Evolutionary conservation across 2,113 vertebrate genomes (phyloP).

Genomic region (Rana temporaria): DNA sequence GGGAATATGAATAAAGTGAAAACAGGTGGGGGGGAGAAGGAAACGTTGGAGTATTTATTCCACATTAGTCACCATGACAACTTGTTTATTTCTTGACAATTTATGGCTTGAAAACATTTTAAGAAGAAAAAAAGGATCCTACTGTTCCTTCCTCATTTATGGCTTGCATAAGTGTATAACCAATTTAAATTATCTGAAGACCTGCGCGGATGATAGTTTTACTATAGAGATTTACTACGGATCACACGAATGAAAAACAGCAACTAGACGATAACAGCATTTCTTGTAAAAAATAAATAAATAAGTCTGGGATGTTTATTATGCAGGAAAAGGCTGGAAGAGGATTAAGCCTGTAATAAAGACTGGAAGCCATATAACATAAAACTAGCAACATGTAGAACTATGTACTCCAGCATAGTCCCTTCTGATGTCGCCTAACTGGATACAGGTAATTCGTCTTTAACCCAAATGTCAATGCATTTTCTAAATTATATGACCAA

Average conservation of each 20-base stretch:
- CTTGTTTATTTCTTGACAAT: constrained; percentile 29
- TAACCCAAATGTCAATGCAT: too few relatives aligned
- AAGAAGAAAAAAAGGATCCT: constrained; percentile 25
- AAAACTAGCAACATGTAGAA: too few relatives aligned
- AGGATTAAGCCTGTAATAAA: background rate
- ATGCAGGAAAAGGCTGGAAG: background rate
- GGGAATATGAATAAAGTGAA: constrained; percentile 23
- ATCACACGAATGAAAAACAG: constrained; percentile 31
- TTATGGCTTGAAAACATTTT: constrained; percentile 25
- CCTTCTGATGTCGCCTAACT: too few relatives aligned
- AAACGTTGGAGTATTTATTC: constrained; percentile 42
- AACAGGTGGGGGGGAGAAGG: constrained; percentile 25
- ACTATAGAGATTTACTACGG: constrained; percentile 18
- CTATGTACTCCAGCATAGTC: too few relatives aligned
- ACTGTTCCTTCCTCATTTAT: constrained; percentile 17
- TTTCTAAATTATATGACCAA: too few relatives aligned
- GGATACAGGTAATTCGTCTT: too few relatives aligned
- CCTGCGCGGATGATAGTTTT: constrained; percentile 24
- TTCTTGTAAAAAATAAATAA: constrained; percentile 1
- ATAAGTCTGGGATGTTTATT: background rate
- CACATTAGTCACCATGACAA: constrained; percentile 56
- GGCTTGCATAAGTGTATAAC: constrained; percentile 29
- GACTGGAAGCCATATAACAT: too few relatives aligned
- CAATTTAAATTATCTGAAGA: constrained; percentile 58
- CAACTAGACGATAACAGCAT: constrained; percentile 7